A percentile compares a stretch with the other conserved stretches of the same genome.
phyloP scores from a whole-genome alignment of 23 tunicate species.

The Halocynthia roretzi region DNA sequence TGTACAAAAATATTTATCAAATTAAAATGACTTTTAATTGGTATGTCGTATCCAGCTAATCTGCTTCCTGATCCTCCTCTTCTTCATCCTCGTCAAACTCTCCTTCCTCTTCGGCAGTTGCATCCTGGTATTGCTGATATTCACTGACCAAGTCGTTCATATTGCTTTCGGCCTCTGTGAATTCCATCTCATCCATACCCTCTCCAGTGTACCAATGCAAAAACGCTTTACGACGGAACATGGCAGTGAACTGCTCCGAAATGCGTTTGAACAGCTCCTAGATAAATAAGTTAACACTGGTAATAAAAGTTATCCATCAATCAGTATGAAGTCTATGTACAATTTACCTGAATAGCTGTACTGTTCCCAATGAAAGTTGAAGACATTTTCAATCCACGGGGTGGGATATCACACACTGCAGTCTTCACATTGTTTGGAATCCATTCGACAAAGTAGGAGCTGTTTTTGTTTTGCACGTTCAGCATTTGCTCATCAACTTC shows the following conservation, averaged over 20 bases:
- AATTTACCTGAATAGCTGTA: constrained; percentile 73
- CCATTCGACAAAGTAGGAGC: constrained; percentile 91
- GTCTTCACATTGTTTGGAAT: constrained; percentile 92
- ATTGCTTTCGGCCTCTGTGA: constrained; percentile 93
- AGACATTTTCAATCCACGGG: constrained; percentile 86
- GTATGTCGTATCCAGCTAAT: no score
- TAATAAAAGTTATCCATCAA: not conserved
- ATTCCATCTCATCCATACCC: constrained; percentile 99
- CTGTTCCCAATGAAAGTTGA: constrained; percentile 88
- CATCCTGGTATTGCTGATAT: constrained; percentile 87
- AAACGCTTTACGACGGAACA: constrained; percentile 98
- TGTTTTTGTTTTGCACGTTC: constrained; percentile 84
- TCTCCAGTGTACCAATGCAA: constrained; percentile 99
- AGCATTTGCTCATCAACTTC: constrained; percentile 92
- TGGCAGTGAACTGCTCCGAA: constrained; percentile 88
- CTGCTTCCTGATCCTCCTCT: constrained; percentile 33
- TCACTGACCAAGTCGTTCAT: constrained; percentile 86
- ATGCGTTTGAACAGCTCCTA: constrained; percentile 87
- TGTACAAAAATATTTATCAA: no score
- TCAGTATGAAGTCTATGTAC: not conserved
- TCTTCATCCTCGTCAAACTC: constrained; percentile 79
- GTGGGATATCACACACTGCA: constrained; percentile 86
- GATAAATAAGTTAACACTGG: not conserved
- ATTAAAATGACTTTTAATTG: no score
- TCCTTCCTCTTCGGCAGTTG: constrained; percentile 81